A percentile compares a stretch with the other conserved stretches of the same genome.
Conservation (phyloP, 92 coral and sea anemone species). For the Parazoanthus swiftii region DNA sequence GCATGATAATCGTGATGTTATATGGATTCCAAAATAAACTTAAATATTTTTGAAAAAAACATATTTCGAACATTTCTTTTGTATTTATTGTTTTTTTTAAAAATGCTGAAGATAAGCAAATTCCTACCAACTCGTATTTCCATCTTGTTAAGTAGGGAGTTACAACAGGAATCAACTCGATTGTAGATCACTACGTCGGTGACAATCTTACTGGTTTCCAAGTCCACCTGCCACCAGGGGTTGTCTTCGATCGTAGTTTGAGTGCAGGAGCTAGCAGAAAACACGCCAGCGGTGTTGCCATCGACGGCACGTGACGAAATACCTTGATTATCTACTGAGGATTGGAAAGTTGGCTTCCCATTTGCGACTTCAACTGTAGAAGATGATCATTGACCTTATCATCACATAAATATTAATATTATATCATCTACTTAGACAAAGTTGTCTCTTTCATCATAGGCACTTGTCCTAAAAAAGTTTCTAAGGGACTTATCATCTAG, state of each 20-base stretch:
- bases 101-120: too few relatives aligned
- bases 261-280: conserved; percentile 10
- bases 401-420: not conserved
- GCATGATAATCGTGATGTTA: too few relatives aligned
- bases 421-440: too few relatives aligned
- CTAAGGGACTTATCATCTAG: too few relatives aligned
- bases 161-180: conserved; percentile 24
- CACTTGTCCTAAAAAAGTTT: too few relatives aligned
- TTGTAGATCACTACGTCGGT: conserved; percentile 20
- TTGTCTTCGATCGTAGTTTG: conserved; percentile 21
- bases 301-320: conserved; percentile 37
- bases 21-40: not conserved
- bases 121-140: conserved; percentile 36
- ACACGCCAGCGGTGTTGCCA: conserved; percentile 31
- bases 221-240: conserved; percentile 40
- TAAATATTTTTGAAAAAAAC: too few relatives aligned
- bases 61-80: too few relatives aligned
- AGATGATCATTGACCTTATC: not conserved
- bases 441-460: too few relatives aligned
- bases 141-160: conserved; percentile 30
- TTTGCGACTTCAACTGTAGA: conserved; percentile 33
- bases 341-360: conserved; percentile 23
- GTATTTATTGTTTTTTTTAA: too few relatives aligned
- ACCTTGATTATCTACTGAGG: conserved; percentile 15
- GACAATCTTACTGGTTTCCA: conserved; percentile 9